Base-by-base conservation (phyloP, 2,113 vertebrate genomes). In the Sinosuthora webbiana region DNA sequence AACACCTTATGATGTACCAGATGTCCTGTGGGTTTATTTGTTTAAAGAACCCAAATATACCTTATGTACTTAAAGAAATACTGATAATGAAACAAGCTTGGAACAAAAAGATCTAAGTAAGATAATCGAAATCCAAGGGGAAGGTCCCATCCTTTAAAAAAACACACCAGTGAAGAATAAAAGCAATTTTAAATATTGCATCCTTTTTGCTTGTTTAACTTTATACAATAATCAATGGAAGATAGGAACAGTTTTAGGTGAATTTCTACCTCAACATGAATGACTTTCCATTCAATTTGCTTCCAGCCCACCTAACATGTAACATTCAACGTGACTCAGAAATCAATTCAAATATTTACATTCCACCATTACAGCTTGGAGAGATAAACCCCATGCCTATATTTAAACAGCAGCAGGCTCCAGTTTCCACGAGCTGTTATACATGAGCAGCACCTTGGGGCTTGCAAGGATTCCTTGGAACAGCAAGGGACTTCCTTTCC, bases 331-430 rank as follows among this genome's bases (percentile, higher is more conserved):
- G 4, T 42, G 78, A 91, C 56, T 94, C 93, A 90, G 50, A 60
- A 59, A 95, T 91, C 83, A 75, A 91, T 86, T 93, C 87, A 95
- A 97, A 96, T 95, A 95, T 96, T 97, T 96, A 86, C 91, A 93
- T 95, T 96, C 91, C 79, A 85, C 83, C 95, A 91, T 88, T 89
- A 89, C 70, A 84, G 89, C 68, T 53, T 49, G 37, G 59, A 94
- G 84, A 96, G 87, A 82, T 52, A 74, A 94, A 86, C 78, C 68
- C 77, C 4, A 4, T 41, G 79, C 67, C 64, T 62, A 10, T 13
- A 79, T 77, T 85, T 88, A 83, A 95, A 77, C 68, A 83, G 64
- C 37, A 90, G 70, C 52, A 67, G 50, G 64, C 47, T 94, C 73
- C 67, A 60, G 21, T 57, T 87, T 78, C 89, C 37, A 57, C 44